Evolutionary conservation across 1,140 invertebrate species (phyloP).

Genomic region (Asbolus verrucosus): DNA sequence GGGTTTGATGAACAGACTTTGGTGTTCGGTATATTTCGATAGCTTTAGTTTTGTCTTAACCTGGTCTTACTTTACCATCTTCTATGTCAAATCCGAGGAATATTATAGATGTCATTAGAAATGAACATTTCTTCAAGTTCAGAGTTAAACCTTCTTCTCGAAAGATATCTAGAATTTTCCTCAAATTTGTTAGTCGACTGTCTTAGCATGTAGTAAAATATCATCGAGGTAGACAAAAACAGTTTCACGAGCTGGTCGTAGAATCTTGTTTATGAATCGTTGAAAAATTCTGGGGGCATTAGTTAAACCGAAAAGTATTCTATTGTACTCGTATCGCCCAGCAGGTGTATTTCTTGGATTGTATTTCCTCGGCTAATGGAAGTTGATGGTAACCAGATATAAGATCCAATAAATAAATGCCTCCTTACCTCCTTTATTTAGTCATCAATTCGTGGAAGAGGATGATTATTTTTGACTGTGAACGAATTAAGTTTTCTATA

Average conservation of each 20-base stretch:
- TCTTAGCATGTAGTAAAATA: conserved; percentile 48
- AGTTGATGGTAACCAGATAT: conserved; percentile 57
- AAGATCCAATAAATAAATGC: conserved; percentile 57
- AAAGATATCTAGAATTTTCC: conserved; percentile 49
- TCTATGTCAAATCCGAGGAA: conserved; percentile 59
- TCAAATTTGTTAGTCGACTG: conserved; percentile 51
- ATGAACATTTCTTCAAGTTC: conserved; percentile 60
- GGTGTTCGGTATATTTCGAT: conserved; percentile 57
- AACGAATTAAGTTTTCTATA: conserved; percentile 57
- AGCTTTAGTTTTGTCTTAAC: conserved; percentile 57
- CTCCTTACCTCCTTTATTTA: conserved; percentile 54
- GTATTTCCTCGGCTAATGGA: conserved; percentile 58
- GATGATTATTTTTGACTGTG: conserved; percentile 54
- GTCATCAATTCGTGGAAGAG: conserved; percentile 61
- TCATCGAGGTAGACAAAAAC: too few relatives aligned
- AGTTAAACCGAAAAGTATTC: conserved; percentile 66
- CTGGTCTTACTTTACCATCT: conserved; percentile 56
- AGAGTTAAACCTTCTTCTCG: conserved; percentile 55
- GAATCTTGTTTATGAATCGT: conserved; percentile 62
- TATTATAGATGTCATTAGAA: conserved; percentile 55
- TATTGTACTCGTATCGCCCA: conserved; percentile 64
- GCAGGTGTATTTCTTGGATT: conserved; percentile 56
- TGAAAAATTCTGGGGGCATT: conserved; percentile 66
- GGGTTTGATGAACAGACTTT: conserved; percentile 57
- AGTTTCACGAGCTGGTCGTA: conserved; percentile 53